A percentile compares a stretch with the other conserved stretches of the same genome.
These are phyloP conservation scores for Mnemiopsis leidyi DNA, from an alignment of 37 sponge, comb jelly and placozoan genomes.

Conservation along the genomic window DNA sequence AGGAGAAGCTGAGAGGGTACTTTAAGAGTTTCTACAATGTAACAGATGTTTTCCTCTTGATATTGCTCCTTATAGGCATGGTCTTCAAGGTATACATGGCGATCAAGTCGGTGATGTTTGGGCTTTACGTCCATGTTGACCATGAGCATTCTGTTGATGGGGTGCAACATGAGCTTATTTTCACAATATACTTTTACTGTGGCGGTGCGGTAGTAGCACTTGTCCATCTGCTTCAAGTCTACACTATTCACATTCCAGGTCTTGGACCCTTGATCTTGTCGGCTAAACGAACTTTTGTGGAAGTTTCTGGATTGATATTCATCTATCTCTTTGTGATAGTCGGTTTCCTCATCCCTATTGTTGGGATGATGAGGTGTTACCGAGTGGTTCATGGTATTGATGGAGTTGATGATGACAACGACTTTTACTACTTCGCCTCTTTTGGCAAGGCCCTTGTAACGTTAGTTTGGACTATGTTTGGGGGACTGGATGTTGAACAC, in stretches of 20 bases:
- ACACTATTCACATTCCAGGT: not conserved
- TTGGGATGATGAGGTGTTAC: not conserved
- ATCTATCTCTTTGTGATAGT: not conserved
- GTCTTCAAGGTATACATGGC: not conserved
- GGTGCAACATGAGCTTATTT: not conserved
- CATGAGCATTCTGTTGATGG: not conserved
- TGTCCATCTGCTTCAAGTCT: not conserved
- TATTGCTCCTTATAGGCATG: not conserved
- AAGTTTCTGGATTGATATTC: not conserved
- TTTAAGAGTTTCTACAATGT: slow-evolving; percentile 7
- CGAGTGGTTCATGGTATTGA: not conserved
- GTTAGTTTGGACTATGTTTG: not conserved
- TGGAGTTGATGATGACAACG: slow-evolving; percentile 14
- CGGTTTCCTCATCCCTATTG: not conserved
- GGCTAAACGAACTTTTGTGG: not conserved
- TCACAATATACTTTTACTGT: not conserved
- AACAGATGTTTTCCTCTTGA: not conserved
- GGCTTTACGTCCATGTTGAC: not conserved
- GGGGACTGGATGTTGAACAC: not conserved
- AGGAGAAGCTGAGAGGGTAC: not conserved
- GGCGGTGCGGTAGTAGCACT: not conserved
- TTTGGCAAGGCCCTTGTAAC: not conserved
- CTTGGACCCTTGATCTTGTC: not conserved
- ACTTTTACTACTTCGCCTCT: not conserved
- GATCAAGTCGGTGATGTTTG: not conserved